phyloP scores from a whole-genome alignment of 2,113 vertebrate genomes.

The Dasyurus viverrinus region DNA sequence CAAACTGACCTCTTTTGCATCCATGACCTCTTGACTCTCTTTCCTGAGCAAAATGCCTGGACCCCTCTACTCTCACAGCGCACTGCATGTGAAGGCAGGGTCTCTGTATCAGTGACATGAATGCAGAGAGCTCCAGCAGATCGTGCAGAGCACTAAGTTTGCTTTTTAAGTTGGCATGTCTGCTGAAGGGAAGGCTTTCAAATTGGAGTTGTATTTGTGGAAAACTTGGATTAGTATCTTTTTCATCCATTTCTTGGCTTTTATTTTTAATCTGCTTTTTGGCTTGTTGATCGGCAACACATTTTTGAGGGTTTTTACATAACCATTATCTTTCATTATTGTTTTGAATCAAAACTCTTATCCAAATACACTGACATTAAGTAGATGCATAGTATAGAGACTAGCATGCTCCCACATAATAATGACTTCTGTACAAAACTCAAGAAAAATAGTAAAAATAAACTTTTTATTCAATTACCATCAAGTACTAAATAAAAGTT shows the following conservation, averaged over 20 bases:
- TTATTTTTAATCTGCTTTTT: constrained; percentile 67
- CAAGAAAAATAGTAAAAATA: not conserved
- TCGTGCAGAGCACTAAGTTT: constrained; percentile 42
- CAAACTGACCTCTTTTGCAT: not conserved
- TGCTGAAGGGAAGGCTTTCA: constrained; percentile 67
- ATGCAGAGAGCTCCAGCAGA: not conserved
- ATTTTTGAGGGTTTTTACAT: constrained; percentile 75
- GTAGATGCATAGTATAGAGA: not conserved
- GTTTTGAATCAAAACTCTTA: constrained; percentile 51
- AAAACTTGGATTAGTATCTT: constrained; percentile 73
- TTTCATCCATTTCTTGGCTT: constrained; percentile 59
- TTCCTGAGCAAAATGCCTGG: not conserved
- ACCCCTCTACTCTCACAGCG: not conserved
- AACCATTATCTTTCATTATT: constrained; percentile 58
- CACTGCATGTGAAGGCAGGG: not conserved
- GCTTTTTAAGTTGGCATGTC: constrained; percentile 58
- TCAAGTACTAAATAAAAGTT: not conserved
- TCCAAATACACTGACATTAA: not conserved
- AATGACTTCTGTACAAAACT: not conserved
- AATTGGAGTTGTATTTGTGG: constrained; percentile 70
- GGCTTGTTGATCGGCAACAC: constrained; percentile 77
- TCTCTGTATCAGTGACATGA: not conserved
- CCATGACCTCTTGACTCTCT: not conserved
- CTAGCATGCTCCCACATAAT: not conserved
- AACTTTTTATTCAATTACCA: not conserved